Evolutionary conservation across 2,888 invertebrate genomes (phyloP), one percentile per base, ranked within the genome.

Genomic region (Philonicus albiceps): DNA sequence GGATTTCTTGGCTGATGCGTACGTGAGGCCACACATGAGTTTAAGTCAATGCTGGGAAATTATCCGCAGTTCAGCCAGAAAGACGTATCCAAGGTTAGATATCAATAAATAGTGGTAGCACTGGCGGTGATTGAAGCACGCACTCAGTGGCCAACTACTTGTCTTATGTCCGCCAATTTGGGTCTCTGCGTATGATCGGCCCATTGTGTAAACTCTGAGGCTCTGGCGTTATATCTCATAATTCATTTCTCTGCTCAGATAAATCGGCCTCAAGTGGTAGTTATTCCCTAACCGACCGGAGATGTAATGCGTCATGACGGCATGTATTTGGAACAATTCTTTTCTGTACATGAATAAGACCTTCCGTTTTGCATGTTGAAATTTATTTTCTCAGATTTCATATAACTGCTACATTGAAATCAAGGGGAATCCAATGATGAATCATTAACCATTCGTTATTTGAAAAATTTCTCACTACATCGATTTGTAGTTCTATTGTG

Each of bases 21-120:
- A 81, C 81, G 81, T 81, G 81, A 13, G 31, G 19, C 34, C 27
- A 81, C 34, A 55, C 81, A 81, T 64, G 81, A 55, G 30, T 55
- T 64, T 19, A 81, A 49, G 34, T 16, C 30, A 64, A 64, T 13
- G 64, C 5, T 49, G 64, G 53, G 22, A 22, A 53, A 16, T 30
- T 30, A 81, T 81, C 34, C n/a, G 30, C 22, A 64, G 7, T 55
- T 53, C 49, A 78, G 49, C 64, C 5, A 81, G 37, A 31, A 8
- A 34, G 81, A 64, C 19, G 19, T 6, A 81, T 11, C 55, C 55
- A 81, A 55, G 81, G 81, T 80, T 27, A 31, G 64, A 19, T 19
- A 55, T 55, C 55, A 55, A 55, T 64, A 64, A 13, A 27, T 64
- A 11, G 27, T 6, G 64, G 27, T 64, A 64, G 64, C 64, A 64